Evolutionary conservation across 1,140 invertebrate genomes (phyloP).

Genomic region (Leptoteleia sp.): DNA sequence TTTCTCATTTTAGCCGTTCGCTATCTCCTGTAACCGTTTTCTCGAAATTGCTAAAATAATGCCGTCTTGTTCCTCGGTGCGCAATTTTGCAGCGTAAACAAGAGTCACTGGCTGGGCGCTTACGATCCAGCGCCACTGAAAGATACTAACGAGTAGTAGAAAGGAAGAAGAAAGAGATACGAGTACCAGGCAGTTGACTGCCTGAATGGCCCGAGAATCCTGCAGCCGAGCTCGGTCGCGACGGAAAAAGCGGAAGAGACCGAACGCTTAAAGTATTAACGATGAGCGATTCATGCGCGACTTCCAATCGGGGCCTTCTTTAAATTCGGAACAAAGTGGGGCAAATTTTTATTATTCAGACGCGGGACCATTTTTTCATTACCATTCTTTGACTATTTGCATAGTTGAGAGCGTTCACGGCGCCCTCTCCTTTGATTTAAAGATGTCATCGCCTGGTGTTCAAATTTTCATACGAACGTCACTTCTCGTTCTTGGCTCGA

Average conservation of each 20-base stretch:
- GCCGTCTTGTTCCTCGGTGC: conserved; percentile 64
- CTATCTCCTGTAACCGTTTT: conserved; percentile 59
- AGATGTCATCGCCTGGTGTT: not conserved
- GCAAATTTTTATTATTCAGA: conserved; percentile 35
- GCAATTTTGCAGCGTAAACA: conserved; percentile 69
- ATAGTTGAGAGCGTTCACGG: not conserved
- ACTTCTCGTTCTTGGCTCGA: conserved; percentile 20
- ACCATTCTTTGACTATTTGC: conserved; percentile 8
- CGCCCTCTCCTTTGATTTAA: conserved; percentile 1
- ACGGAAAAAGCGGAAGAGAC: conserved; percentile 26
- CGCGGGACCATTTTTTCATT: conserved; percentile 9
- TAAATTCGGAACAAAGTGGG: conserved; percentile 15
- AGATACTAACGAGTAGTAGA: conserved; percentile 45
- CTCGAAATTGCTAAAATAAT: conserved; percentile 66
- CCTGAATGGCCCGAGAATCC: conserved; percentile 39
- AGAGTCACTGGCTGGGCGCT: conserved; percentile 52
- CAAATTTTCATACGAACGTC: conserved; percentile 22
- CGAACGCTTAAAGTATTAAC: conserved; percentile 49
- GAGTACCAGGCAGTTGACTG: conserved; percentile 23
- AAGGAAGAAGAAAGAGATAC: conserved; percentile 46
- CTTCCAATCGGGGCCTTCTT: conserved; percentile 2
- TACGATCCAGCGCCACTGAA: conserved; percentile 39
- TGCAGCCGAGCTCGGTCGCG: conserved; percentile 10
- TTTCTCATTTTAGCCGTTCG: conserved; percentile 48
- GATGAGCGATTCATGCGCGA: conserved; percentile 34